Evolutionary conservation across 2,113 vertebrate species (phyloP), one percentile per base, ranked within the genome.

Genomic region (Gobius niger): DNA sequence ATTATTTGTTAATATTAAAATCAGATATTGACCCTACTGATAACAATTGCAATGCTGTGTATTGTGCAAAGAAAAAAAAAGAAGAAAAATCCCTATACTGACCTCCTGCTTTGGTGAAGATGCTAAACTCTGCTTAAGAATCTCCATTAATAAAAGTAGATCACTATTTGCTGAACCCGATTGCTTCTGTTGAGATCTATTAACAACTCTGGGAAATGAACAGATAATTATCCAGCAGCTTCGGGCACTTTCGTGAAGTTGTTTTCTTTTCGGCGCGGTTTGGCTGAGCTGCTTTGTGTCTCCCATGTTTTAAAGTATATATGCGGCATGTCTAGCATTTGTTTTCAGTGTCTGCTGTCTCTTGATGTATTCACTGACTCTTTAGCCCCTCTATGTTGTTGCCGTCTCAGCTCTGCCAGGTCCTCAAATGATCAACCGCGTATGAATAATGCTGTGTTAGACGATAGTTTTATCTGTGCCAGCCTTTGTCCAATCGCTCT

Each of bases 401-500:
- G 53, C 13, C 14, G 69, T 2, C 59, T 24, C 70, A 50, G 61
- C 68, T 46, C 46, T 75, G 67, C 76, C 63, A 72, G 44, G 67
- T 76, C 65, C 67, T 78, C 47, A 68, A 70, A 80, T 47, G 44
- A 73, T 80, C 68, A 73, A 57, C 72, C 6, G 15, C 54, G 63
- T 41, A 46, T 77, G 47, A 80, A 53, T 64, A 72, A 63, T 67
- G n/a, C 47, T 42, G 50, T 51, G 61, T 16, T 47, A 47, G 47
- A 73, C 47, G 53, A 16, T 15, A 2, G 13, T 41, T 68, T 68
- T 65, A 63, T 75, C 44, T 73, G 16, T 42, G 63, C 64, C 60
- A 63, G 59, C 44, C 2, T 34, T 34, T 34, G 12, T 56, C 14
- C 46, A 54, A 8, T 60, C 44, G 60, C 47, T 40, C 59, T 66